phyloP scores from a whole-genome alignment of 2,113 vertebrate species.

The Sceloporus tristichus region DNA sequence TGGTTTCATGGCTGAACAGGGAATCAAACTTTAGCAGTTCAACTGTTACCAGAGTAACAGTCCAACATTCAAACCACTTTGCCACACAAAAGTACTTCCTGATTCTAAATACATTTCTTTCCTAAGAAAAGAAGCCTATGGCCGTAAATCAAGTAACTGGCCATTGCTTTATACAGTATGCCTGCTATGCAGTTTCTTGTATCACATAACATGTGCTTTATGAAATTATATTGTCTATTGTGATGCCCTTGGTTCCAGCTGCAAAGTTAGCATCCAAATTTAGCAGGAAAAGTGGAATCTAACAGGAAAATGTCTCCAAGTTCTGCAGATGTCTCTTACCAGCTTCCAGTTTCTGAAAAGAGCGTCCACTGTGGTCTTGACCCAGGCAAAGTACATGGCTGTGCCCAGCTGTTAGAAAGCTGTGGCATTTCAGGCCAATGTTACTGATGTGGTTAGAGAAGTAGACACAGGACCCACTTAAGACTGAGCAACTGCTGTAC shows the following conservation, averaged over 20 bases:
- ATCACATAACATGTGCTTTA: not conserved
- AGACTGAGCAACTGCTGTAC: not conserved
- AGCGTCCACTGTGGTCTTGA: slow-evolving; percentile 19
- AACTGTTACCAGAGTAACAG: no score
- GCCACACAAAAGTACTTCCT: no score
- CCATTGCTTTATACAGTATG: not conserved
- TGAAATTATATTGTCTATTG: slow-evolving; percentile 14
- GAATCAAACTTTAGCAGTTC: no score
- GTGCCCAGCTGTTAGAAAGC: slow-evolving; percentile 5
- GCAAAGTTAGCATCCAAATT: slow-evolving; percentile 12
- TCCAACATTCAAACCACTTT: no score
- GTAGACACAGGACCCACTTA: not conserved
- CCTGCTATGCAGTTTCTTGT: not conserved
- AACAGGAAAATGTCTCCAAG: slow-evolving; percentile 8
- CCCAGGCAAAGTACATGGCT: slow-evolving; percentile 26
- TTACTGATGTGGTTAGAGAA: slow-evolving; percentile 37
- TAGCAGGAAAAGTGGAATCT: not conserved
- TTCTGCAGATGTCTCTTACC: slow-evolving; percentile 31
- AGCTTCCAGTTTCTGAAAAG: slow-evolving; percentile 18
- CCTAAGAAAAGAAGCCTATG: not conserved
- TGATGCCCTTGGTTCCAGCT: not conserved
- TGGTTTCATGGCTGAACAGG: no score
- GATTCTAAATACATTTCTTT: slow-evolving; percentile 2
- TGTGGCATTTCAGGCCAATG: not conserved
- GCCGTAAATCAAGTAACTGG: not conserved